Base-by-base conservation (phyloP, 1,140 invertebrate genomes). In the Aplysia californica region DNA sequence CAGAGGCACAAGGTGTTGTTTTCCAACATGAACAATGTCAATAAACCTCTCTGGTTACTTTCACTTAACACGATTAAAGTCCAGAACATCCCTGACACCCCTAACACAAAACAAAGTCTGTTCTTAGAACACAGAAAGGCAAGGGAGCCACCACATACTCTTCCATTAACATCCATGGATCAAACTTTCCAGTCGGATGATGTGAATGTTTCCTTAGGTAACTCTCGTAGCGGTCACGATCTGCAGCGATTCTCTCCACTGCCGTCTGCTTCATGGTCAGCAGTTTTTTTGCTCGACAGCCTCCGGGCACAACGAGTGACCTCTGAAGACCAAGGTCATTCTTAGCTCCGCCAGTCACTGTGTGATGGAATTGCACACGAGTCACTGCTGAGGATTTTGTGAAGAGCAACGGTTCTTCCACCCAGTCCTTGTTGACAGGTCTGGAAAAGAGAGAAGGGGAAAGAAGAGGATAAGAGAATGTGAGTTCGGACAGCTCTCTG, bases 121-220 rank as follows among this genome's bases (percentile, higher is more conserved):
- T n/a, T n/a, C n/a, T n/a, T n/a, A n/a, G n/a, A n/a, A n/a, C n/a
- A n/a, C n/a, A n/a, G n/a, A n/a, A n/a, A n/a, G n/a, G n/a, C n/a
- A n/a, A n/a, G n/a, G n/a, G n/a, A n/a, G n/a, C 44, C 44, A 15
- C n/a, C 38, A 65, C 77, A 69, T 38, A 78, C 77, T 78, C 71
- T 74, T 85, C 83, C 3, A 84, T 78, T 15, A 85, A 78, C 64
- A 75, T 79, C 84, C 84, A 85, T 3, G 84, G 84, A 74, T 85
- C 79, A 83, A 85, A 85, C 44, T 77, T 80, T 31, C 83, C 83
- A 10, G 79, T 29, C 21, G 76, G 61, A 61, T 85, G 81, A 58
- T 85, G 84, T 0, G 83, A 83, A 0, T 75, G 78, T 50, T 79
- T 82, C 66, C 70, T 80, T 5, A 85, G 79, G 73, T 83, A 73